Conservation (phyloP, 2,888 invertebrate genomes). For the Drosophila cyrtoloma region DNA sequence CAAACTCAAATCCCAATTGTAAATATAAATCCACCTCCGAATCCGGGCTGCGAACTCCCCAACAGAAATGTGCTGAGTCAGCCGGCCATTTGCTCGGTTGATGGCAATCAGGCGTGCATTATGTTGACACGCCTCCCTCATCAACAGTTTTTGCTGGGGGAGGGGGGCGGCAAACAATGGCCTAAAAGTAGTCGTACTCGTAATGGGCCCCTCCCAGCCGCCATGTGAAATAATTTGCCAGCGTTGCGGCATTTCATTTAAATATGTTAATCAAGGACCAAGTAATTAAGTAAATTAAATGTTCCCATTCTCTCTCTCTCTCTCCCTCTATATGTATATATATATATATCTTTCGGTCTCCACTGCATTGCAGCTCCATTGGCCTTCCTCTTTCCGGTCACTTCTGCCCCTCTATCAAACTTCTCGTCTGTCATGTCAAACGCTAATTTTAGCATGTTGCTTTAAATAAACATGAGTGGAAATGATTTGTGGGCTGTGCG, state of each 20-base stretch:
- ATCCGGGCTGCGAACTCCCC: conserved; percentile 11
- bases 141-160: not conserved
- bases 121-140: conserved; percentile 58
- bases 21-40: conserved; percentile 19
- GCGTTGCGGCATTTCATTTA: conserved; percentile 66
- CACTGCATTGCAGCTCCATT: conserved; percentile 24
- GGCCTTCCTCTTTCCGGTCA: not conserved
- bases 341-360: not conserved
- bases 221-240: conserved; percentile 55
- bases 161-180: conserved; percentile 1
- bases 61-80: conserved; percentile 41
- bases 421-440: conserved; percentile 44
- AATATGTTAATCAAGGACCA: conserved; percentile 74
- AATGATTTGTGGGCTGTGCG: conserved; percentile 8
- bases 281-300: conserved; percentile 80
- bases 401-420: not conserved
- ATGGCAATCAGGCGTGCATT: conserved; percentile 53
- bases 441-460: conserved; percentile 76
- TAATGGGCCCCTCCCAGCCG: not conserved
- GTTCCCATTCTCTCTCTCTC: conserved; percentile 36
- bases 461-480: conserved; percentile 76
- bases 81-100: conserved; percentile 10
- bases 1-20: conserved; percentile 10
- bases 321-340: not conserved
- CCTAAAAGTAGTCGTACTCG: not conserved